phyloP scores from a whole-genome alignment of 2,797 vertebrate species.

The Leuciscus waleckii region DNA sequence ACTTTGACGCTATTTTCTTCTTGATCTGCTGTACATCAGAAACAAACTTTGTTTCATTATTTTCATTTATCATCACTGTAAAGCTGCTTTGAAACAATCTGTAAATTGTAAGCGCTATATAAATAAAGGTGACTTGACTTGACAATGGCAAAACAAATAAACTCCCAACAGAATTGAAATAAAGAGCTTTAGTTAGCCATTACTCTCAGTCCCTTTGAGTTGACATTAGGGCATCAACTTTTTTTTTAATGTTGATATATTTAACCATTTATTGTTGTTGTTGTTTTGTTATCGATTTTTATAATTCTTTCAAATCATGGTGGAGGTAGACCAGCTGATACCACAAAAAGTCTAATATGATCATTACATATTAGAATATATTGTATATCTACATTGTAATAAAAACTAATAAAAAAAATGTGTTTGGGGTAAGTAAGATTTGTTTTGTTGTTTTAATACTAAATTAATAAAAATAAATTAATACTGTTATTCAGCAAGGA shows the following conservation, averaged over 20 bases:
- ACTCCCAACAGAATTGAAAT: not conserved
- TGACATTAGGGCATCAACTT: not conserved
- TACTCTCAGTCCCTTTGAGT: not conserved
- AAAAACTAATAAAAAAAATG: not conserved
- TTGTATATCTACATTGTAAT: not conserved
- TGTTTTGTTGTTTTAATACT: not conserved
- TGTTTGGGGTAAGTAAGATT: not conserved
- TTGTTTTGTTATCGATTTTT: not conserved
- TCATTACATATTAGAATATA: not conserved
- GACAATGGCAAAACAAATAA: not conserved
- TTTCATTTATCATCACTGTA: too few species aligned
- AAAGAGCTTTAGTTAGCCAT: not conserved
- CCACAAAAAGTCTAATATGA: not conserved
- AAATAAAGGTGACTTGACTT: too few species aligned
- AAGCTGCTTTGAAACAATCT: too few species aligned
- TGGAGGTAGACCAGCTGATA: not conserved
- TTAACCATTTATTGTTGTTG: not conserved
- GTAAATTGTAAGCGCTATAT: too few species aligned
- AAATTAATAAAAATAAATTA: not conserved
- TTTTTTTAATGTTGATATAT: not conserved
- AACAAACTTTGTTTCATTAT: too few species aligned
- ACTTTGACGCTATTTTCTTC: too few species aligned
- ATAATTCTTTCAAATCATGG: not conserved
- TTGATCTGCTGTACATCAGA: too few species aligned
- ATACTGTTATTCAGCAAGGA: not conserved